Percentiles rank a stretch among this genome's conserved stretches.
These are phyloP conservation scores for Amiota mariae DNA, from an alignment of 2,888 invertebrate genomes.

Conservation along the genomic window DNA sequence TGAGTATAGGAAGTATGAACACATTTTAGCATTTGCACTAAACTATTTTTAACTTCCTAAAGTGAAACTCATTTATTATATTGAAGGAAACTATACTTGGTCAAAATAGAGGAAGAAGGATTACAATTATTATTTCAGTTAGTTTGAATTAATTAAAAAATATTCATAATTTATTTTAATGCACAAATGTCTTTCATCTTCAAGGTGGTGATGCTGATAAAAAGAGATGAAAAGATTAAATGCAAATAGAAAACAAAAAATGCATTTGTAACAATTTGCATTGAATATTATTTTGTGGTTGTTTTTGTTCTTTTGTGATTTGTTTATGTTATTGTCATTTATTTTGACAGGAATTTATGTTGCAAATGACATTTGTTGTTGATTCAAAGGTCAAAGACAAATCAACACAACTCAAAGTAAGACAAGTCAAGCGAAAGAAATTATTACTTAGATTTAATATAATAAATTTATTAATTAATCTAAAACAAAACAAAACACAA, in stretches of 20 bases:
- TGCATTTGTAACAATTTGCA: slow-evolving; percentile 40
- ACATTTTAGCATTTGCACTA: slow-evolving; percentile 7
- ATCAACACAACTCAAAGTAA: too few species aligned
- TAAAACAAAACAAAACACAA: slow-evolving; percentile 33
- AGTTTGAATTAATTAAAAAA: slow-evolving; percentile 1
- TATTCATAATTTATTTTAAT: background rate
- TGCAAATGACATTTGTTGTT: slow-evolving; percentile 53
- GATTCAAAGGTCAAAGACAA: background rate
- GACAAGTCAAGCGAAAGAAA: too few species aligned
- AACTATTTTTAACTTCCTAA: background rate
- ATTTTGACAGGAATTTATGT: slow-evolving; percentile 56
- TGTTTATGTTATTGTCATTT: slow-evolving; percentile 42
- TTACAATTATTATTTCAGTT: background rate
- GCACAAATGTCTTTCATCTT: background rate
- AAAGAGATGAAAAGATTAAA: too few species aligned
- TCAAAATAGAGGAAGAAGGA: background rate
- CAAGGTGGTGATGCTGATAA: too few species aligned
- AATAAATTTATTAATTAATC: slow-evolving; percentile 53
- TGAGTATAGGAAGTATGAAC: background rate
- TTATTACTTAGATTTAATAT: too few species aligned
- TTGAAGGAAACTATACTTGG: background rate
- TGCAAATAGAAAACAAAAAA: background rate
- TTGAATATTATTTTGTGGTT: background rate
- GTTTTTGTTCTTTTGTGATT: slow-evolving; percentile 36
- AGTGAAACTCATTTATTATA: too few species aligned